Percentiles rank a stretch among this genome's conserved stretches.
These are phyloP conservation scores for Ibidorhyncha struthersii DNA, from an alignment of 2,113 vertebrate genomes.

Conservation along the genomic window DNA sequence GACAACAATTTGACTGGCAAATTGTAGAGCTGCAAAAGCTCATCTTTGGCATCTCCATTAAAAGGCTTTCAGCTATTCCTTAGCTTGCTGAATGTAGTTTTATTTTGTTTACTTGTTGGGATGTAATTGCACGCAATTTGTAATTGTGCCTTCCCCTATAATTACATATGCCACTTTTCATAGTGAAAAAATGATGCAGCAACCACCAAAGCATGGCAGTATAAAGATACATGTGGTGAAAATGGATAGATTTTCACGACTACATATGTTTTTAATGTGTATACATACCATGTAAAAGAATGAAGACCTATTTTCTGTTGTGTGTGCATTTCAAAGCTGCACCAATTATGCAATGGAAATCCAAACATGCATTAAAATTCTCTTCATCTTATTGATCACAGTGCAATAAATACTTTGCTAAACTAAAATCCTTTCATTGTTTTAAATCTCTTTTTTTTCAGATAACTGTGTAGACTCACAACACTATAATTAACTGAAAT, in stretches of 20 bases:
- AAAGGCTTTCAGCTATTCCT: slow-evolving; percentile 61
- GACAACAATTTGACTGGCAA: slow-evolving; percentile 56
- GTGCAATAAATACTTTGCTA: background rate
- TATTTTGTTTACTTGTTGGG: slow-evolving; percentile 68
- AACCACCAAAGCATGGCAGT: background rate
- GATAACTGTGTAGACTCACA: background rate
- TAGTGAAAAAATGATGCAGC: background rate
- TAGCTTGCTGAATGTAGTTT: slow-evolving; percentile 51
- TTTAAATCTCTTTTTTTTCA: background rate
- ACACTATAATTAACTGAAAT: background rate
- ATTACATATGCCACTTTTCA: slow-evolving; percentile 39
- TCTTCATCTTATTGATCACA: background rate
- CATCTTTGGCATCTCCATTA: slow-evolving; percentile 56
- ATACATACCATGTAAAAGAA: background rate
- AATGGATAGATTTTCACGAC: background rate
- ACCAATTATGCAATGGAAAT: background rate
- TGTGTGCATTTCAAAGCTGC: background rate
- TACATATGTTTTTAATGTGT: background rate
- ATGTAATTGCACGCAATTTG: slow-evolving; percentile 64
- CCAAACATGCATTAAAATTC: background rate
- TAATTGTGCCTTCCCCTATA: slow-evolving; percentile 61
- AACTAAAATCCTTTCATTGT: background rate
- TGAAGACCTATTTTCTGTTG: background rate
- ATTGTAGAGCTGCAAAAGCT: slow-evolving; percentile 47
- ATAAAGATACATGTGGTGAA: background rate